Conservation (phyloP, 2,113 vertebrate genomes). For the Burhinus oedicnemus region DNA sequence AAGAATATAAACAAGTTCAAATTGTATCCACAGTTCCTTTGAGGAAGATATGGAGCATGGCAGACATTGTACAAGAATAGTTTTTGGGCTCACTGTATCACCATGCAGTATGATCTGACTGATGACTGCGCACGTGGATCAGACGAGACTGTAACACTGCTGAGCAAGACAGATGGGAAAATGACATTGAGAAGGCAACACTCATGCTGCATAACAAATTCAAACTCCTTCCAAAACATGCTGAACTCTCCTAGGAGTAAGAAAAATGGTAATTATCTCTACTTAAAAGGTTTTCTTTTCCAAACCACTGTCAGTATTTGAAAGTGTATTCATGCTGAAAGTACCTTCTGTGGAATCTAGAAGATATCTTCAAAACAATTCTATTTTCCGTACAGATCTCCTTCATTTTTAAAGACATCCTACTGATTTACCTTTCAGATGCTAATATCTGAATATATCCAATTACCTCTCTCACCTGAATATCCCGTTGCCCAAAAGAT, state of each 20-base stretch:
- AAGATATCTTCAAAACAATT: background rate
- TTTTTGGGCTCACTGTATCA: background rate
- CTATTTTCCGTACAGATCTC: background rate
- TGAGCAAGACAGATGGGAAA: slow-evolving; percentile 46
- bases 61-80: background rate
- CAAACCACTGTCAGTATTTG: background rate
- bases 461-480: background rate
- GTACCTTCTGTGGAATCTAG: background rate
- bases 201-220: slow-evolving; percentile 24
- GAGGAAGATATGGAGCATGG: background rate
- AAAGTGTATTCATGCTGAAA: background rate
- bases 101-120: background rate
- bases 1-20: slow-evolving; percentile 35
- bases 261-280: background rate
- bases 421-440: background rate
- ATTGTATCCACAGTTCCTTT: background rate
- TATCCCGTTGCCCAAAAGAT: background rate
- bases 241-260: background rate
- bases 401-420: background rate
- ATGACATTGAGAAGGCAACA: slow-evolving; percentile 44
- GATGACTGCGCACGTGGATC: background rate
- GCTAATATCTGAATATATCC: background rate
- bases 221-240: background rate
- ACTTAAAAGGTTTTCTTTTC: background rate
- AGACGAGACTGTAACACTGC: slow-evolving; percentile 7